These are phyloP conservation scores for Perca schrenkii DNA, from an alignment of 2,113 vertebrate genomes.

Conservation along the genomic window DNA sequence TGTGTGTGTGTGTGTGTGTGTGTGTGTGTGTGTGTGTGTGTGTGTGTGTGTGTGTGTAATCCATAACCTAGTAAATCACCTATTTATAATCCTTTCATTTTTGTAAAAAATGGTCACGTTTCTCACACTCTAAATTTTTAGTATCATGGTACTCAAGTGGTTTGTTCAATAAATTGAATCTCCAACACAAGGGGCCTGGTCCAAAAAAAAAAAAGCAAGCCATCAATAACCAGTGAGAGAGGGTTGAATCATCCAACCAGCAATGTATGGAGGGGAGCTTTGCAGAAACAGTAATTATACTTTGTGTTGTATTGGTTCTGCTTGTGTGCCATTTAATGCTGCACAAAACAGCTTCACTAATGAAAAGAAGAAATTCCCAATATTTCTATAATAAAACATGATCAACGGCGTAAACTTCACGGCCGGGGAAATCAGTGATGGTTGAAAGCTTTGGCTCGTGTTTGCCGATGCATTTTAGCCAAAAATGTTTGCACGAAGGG, in stretches of 20 bases:
- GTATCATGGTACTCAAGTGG: not conserved
- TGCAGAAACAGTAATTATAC: not conserved
- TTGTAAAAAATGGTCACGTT: not conserved
- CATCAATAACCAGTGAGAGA: not conserved
- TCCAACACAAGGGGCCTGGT: not conserved
- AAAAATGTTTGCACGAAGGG: not conserved
- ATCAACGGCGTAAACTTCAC: too few relatives aligned
- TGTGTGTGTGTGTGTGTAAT: not conserved
- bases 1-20: not conserved
- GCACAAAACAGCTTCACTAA: not conserved
- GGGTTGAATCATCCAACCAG: constrained; percentile 3
- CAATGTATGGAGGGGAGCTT: not conserved
- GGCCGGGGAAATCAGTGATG: not conserved
- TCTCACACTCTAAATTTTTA: not conserved
- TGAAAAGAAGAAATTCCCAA: not conserved
- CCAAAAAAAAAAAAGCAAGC: not conserved
- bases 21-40: not conserved
- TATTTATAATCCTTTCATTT: not conserved
- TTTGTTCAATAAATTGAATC: not conserved
- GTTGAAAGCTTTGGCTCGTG: not conserved
- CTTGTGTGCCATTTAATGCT: not conserved
- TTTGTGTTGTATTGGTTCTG: not conserved
- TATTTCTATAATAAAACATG: not conserved
- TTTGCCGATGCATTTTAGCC: not conserved
- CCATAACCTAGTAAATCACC: not conserved